phyloP scores from a whole-genome alignment of 2,113 vertebrate species.

The Oryzias celebensis region DNA sequence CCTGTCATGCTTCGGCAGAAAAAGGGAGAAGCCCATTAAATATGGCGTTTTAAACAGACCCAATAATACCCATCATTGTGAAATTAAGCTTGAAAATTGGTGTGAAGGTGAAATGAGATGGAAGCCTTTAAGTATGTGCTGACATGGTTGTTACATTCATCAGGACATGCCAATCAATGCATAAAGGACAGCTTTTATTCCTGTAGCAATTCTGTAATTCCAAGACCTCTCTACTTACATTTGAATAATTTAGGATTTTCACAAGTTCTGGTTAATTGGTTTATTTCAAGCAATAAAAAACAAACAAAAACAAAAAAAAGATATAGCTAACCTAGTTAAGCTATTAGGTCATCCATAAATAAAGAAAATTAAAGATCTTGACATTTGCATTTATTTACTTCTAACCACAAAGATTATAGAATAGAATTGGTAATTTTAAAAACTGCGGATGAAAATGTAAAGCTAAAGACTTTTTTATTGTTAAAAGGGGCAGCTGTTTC shows the following conservation, averaged over 20 bases:
- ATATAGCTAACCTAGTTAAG: background rate
- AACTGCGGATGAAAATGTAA: too few relatives aligned
- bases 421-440: too few relatives aligned
- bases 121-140: conserved; percentile 1
- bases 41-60: too few relatives aligned
- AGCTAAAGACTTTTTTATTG: too few relatives aligned
- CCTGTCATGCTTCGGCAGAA: background rate
- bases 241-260: background rate
- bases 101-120: background rate
- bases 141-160: background rate
- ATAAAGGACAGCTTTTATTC: background rate
- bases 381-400: too few relatives aligned
- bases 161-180: background rate
- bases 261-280: background rate
- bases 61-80: too few relatives aligned
- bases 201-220: background rate
- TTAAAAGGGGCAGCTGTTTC: too few relatives aligned
- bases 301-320: background rate
- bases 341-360: too few relatives aligned
- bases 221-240: conserved; percentile 12
- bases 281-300: background rate
- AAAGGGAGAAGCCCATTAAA: background rate
- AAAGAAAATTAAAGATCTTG: too few relatives aligned
- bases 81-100: background rate
- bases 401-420: too few relatives aligned